Evolutionary conservation across 2,113 vertebrate genomes (phyloP).

Genomic region (Myotis lucifugus): DNA sequence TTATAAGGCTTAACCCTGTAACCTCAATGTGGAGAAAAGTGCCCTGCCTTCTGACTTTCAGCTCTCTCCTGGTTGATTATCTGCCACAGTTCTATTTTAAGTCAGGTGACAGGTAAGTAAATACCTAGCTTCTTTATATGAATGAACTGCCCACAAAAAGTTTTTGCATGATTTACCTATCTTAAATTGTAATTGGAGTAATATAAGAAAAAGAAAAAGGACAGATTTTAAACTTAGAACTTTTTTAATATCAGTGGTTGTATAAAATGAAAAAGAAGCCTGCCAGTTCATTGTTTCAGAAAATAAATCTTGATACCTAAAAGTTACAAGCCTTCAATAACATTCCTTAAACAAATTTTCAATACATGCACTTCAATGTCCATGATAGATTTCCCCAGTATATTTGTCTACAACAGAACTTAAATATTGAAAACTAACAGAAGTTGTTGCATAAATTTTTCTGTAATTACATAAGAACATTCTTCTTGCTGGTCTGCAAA

Average conservation of each 20-base stretch:
- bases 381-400: conserved; percentile 59
- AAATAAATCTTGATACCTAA: conserved; percentile 24
- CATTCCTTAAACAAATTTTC: conserved; percentile 53
- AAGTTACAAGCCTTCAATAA: conserved; percentile 25
- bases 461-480: conserved; percentile 65
- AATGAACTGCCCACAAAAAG: neutral
- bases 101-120: neutral
- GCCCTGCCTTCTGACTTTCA: neutral
- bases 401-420: conserved; percentile 71
- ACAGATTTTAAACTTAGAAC: conserved; percentile 7
- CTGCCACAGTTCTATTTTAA: neutral
- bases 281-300: conserved; percentile 38
- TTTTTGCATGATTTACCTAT: neutral
- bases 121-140: neutral
- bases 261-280: conserved; percentile 17
- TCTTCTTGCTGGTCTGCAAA: conserved; percentile 51
- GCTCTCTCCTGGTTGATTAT: neutral
- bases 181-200: neutral
- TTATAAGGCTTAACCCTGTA: neutral
- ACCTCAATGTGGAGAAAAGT: neutral
- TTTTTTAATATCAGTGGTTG: conserved; percentile 30
- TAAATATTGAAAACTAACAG: conserved; percentile 70
- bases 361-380: conserved; percentile 30
- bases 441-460: conserved; percentile 69
- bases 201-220: neutral